Evolutionary conservation across 2,888 invertebrate genomes (phyloP).

Genomic region (Drosophila anomalipes): DNA sequence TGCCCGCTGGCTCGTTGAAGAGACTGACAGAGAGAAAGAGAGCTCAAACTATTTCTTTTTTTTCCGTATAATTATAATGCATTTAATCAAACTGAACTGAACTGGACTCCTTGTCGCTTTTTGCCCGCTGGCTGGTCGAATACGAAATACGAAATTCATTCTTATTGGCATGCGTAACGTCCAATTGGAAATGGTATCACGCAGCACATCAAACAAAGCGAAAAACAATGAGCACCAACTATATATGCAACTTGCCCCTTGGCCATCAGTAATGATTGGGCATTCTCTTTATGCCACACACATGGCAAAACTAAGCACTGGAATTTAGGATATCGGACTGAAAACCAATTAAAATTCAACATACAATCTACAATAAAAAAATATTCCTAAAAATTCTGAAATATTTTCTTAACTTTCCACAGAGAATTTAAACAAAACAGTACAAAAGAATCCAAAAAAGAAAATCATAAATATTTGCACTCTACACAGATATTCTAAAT

Average conservation of each 20-base stretch:
- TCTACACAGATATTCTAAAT: background rate
- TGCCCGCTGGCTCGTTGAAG: background rate
- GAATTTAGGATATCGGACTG: background rate
- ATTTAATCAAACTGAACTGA: slow-evolving; percentile 27
- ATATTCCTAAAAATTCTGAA: background rate
- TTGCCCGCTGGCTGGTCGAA: background rate
- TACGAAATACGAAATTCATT: background rate
- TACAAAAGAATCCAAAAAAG: background rate
- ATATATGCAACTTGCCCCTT: slow-evolving; percentile 5
- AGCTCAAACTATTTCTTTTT: slow-evolving; percentile 13
- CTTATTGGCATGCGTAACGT: slow-evolving; percentile 38
- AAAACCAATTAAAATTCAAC: background rate
- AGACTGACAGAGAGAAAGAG: background rate
- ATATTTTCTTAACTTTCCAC: background rate
- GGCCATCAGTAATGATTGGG: slow-evolving; percentile 11
- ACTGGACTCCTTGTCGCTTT: background rate
- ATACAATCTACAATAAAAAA: no score
- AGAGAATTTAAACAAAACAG: background rate
- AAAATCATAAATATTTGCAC: background rate
- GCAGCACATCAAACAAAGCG: slow-evolving; percentile 38
- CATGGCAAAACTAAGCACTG: background rate
- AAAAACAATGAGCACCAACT: slow-evolving; percentile 23
- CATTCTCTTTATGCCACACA: slow-evolving; percentile 1
- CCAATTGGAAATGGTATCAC: slow-evolving; percentile 41
- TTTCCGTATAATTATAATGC: slow-evolving; percentile 52